These are phyloP conservation scores for Lampris megalopsis DNA, from an alignment of 2,113 vertebrate genomes.

Conservation along the genomic window DNA sequence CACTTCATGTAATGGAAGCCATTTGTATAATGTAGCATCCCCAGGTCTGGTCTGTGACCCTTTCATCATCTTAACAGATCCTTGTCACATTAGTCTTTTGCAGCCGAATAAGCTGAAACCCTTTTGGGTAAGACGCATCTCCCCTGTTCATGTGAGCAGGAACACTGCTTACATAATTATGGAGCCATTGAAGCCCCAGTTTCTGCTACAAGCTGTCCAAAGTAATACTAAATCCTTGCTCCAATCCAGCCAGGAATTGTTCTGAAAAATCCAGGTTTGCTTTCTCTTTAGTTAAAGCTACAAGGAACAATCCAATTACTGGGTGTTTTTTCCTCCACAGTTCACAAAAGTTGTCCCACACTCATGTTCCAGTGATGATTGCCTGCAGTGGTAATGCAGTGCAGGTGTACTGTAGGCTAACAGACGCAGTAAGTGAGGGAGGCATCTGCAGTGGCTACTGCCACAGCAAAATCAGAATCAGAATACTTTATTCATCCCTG, in stretches of 20 bases:
- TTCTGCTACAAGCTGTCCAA: constrained; percentile 20
- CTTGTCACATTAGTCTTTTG: constrained; percentile 44
- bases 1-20: neutral
- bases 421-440: neutral
- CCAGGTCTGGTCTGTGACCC: constrained; percentile 4
- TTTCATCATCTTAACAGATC: constrained; percentile 37
- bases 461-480: no score
- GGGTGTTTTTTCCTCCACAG: no score
- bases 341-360: no score
- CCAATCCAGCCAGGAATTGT: constrained; percentile 24
- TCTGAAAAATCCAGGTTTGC: constrained; percentile 24
- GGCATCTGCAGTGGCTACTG: no score
- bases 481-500: no score
- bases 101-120: constrained; percentile 32
- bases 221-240: neutral
- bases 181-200: constrained; percentile 31
- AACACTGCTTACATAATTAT: constrained; percentile 58
- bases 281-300: neutral
- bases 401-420: neutral
- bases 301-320: no score
- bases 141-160: constrained; percentile 56
- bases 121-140: constrained; percentile 45
- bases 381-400: neutral
- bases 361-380: no score
- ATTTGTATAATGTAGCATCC: neutral